Evolutionary conservation across 2,888 invertebrate genomes (phyloP).

Genomic region (Tachina lurida): DNA sequence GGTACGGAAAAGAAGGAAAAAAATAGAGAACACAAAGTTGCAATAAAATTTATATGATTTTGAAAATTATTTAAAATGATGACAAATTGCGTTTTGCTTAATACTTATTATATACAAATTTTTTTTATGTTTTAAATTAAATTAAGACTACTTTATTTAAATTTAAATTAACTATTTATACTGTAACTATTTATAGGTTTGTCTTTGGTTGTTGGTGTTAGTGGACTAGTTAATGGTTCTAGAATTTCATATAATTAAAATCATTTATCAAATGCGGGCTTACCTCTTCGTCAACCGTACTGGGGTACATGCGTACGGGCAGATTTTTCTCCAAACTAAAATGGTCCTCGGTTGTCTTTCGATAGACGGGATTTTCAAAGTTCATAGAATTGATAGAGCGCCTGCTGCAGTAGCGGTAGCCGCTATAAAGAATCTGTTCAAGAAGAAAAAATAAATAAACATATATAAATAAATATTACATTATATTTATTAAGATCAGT

Average conservation of each 20-base stretch:
- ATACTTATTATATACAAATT: conserved; percentile 39
- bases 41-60: conserved; percentile 45
- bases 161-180: conserved; percentile 56
- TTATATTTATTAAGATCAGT: too few relatives aligned
- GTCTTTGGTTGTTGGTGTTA: conserved; percentile 18
- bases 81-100: not conserved
- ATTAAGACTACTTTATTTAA: conserved; percentile 45
- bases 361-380: conserved; percentile 99
- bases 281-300: conserved; percentile 95
- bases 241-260: conserved; percentile 83
- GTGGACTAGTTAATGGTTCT: conserved; percentile 69
- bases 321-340: conserved; percentile 94
- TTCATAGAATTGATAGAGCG: conserved; percentile 97
- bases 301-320: conserved; percentile 90
- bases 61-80: conserved; percentile 6
- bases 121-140: not conserved
- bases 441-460: not conserved
- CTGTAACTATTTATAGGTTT: conserved; percentile 49
- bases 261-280: conserved; percentile 84
- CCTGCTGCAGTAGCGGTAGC: conserved; percentile 93
- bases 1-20: conserved; percentile 48
- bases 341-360: conserved; percentile 97
- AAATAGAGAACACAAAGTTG: conserved; percentile 37
- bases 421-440: conserved; percentile 88
- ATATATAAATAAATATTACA: not conserved